Evolutionary conservation across 2,888 invertebrate genomes (phyloP).

Genomic region (Drepanosiphum platanoidis): DNA sequence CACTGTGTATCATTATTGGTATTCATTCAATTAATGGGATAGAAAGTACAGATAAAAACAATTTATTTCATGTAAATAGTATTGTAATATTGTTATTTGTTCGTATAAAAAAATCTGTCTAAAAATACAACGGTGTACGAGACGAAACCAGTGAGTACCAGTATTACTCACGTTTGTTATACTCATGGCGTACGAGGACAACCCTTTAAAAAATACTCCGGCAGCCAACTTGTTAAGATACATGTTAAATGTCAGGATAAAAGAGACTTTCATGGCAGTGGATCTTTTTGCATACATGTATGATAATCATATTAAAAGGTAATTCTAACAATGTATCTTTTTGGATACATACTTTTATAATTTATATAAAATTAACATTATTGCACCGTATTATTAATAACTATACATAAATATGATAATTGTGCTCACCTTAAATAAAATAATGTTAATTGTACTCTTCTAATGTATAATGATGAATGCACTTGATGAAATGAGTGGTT

Average conservation of each 20-base stretch:
- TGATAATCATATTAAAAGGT: neutral
- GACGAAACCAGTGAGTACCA: no score
- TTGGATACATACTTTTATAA: constrained; percentile 3
- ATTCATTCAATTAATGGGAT: no score
- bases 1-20: no score
- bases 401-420: neutral
- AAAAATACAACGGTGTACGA: constrained; percentile 64
- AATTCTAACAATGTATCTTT: constrained; percentile 10
- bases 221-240: no score
- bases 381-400: neutral
- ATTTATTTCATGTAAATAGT: constrained; percentile 60
- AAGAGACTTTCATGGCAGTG: neutral
- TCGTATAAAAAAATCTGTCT: constrained; percentile 65
- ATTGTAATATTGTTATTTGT: no score
- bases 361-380: neutral
- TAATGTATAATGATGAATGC: neutral
- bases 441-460: neutral
- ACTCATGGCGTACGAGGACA: no score
- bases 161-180: no score
- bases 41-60: no score
- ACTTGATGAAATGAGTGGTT: neutral
- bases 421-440: neutral
- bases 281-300: neutral
- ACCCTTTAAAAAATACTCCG: no score
- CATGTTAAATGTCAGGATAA: no score